These are phyloP conservation scores for Nerophis ophidion DNA, from an alignment of 2,113 vertebrate species.

Conservation along the genomic window DNA sequence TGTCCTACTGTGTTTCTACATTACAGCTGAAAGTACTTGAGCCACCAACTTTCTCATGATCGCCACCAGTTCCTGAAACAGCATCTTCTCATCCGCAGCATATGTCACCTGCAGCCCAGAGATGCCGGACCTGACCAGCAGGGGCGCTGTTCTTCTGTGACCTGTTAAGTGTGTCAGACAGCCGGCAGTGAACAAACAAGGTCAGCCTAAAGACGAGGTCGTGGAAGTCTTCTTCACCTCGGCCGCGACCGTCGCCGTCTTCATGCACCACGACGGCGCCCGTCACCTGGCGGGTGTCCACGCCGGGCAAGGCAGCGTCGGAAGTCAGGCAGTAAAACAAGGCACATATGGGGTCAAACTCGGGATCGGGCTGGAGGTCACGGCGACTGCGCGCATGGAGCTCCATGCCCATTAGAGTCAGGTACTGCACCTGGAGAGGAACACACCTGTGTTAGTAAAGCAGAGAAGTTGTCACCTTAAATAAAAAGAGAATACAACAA, in stretches of 20 bases:
- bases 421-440: slow-evolving; percentile 80
- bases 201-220: too few species aligned
- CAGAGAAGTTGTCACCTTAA: too few species aligned
- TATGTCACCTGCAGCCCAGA: slow-evolving; percentile 89
- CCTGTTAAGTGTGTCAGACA: slow-evolving; percentile 59
- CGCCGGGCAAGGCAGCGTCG: slow-evolving; percentile 75
- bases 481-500: too few species aligned
- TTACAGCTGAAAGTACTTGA: background rate
- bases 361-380: slow-evolving; percentile 92
- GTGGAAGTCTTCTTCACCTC: slow-evolving; percentile 61
- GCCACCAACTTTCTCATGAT: slow-evolving; percentile 83
- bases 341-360: slow-evolving; percentile 98
- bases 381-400: slow-evolving; percentile 89
- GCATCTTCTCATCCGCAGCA: slow-evolving; percentile 82
- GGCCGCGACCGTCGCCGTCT: slow-evolving; percentile 64
- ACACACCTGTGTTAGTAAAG: too few species aligned
- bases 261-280: slow-evolving; percentile 87
- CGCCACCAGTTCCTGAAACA: slow-evolving; percentile 85
- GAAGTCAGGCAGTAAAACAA: slow-evolving; percentile 94
- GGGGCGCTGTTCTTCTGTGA: slow-evolving; percentile 76
- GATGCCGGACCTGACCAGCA: slow-evolving; percentile 90
- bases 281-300: slow-evolving; percentile 73
- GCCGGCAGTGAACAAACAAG: background rate
- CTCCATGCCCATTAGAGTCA: slow-evolving; percentile 92
- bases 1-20: background rate